phyloP scores from a whole-genome alignment of 2,113 vertebrate species.

The Erpornis zantholeuca region DNA sequence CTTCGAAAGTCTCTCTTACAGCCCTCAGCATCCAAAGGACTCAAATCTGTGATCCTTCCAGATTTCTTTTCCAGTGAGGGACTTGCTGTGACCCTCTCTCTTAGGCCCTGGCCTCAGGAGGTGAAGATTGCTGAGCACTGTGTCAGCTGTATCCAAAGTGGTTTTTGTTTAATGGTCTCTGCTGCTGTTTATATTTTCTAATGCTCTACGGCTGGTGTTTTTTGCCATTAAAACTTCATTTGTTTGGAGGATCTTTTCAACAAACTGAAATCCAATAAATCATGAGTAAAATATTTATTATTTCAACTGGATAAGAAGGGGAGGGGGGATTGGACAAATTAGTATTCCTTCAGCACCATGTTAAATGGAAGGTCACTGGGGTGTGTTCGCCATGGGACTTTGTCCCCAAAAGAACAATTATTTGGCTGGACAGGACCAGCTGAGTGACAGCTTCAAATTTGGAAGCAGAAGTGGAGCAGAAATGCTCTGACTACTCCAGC shows the following conservation, averaged over 20 bases:
- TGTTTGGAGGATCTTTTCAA: constrained; percentile 68
- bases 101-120: background rate
- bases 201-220: constrained; percentile 49
- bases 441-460: background rate
- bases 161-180: constrained; percentile 47
- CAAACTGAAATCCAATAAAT: constrained; percentile 66
- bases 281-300: constrained; percentile 66
- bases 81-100: background rate
- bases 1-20: background rate
- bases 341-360: constrained; percentile 25
- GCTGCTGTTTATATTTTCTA: constrained; percentile 64
- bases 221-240: constrained; percentile 66
- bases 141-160: constrained; percentile 38
- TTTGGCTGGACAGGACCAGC: background rate
- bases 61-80: background rate
- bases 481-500: background rate
- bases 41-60: background rate
- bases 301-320: constrained; percentile 46
- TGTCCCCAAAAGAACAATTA: background rate
- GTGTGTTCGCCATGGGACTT: background rate
- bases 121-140: background rate
- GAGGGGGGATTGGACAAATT: background rate
- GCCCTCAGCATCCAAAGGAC: background rate
- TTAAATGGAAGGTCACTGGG: background rate
- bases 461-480: constrained; percentile 4